These are phyloP conservation scores for Acanthaster planci DNA, from an alignment of 35 echinoderm and acorn worm genomes.

Conservation along the genomic window DNA sequence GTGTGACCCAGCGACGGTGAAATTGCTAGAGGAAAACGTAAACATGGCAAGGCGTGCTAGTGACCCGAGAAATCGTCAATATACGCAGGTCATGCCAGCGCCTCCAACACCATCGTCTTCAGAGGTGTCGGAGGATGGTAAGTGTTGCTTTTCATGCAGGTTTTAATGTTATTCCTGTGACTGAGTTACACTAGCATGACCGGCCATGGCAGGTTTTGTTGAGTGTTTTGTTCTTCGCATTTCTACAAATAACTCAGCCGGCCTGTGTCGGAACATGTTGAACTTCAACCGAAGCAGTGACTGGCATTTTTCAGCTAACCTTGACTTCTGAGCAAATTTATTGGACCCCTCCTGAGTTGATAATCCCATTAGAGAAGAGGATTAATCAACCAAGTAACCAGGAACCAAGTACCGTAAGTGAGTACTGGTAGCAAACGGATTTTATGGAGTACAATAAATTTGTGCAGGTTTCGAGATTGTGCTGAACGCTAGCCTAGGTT, in stretches of 20 bases:
- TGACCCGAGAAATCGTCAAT: background rate
- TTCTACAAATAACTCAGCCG: background rate
- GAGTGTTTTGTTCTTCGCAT: background rate
- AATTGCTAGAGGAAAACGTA: too few species aligned
- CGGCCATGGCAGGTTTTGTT: background rate
- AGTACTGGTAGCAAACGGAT: too few species aligned
- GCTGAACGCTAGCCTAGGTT: too few species aligned
- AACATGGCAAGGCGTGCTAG: background rate
- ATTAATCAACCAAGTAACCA: too few species aligned
- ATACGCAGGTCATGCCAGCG: constrained; percentile 3
- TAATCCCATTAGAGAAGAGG: too few species aligned
- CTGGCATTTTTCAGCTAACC: background rate
- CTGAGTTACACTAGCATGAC: background rate
- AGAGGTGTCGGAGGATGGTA: background rate
- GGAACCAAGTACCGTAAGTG: too few species aligned
- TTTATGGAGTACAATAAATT: too few species aligned
- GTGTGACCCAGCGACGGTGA: too few species aligned
- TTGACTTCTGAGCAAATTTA: too few species aligned
- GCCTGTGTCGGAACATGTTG: background rate
- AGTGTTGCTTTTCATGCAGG: background rate
- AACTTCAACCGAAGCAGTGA: background rate
- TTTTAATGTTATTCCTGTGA: background rate
- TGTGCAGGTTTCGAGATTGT: too few species aligned
- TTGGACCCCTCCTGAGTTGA: too few species aligned
- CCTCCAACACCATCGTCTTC: background rate